These are phyloP conservation scores for Uropetala carovei DNA, from an alignment of 2,888 invertebrate genomes.

Conservation along the genomic window DNA sequence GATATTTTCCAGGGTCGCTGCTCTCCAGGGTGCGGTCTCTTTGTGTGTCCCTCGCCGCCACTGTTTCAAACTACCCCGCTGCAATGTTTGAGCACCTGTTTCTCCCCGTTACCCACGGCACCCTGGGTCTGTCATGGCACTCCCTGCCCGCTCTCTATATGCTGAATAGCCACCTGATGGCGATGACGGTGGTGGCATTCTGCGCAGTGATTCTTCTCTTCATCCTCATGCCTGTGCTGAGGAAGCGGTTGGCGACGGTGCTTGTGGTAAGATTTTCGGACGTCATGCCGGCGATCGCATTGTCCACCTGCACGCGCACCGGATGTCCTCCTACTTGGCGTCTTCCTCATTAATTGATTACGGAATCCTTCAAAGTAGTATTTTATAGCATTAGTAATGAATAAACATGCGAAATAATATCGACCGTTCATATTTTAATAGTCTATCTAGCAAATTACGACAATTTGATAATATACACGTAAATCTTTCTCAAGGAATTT, in stretches of 20 bases:
- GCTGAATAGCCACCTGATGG: constrained; percentile 25
- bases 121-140: constrained; percentile 1
- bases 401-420: no score
- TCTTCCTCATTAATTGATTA: not conserved
- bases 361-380: not conserved
- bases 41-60: not conserved
- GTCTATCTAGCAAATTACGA: no score
- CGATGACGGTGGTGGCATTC: not conserved
- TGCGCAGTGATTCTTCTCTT: not conserved
- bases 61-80: not conserved
- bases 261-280: constrained; percentile 2
- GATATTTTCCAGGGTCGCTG: not conserved
- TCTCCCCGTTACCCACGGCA: constrained; percentile 1
- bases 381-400: no score
- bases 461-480: no score
- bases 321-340: not conserved
- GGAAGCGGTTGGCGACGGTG: not conserved
- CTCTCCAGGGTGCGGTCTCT: not conserved
- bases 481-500: no score
- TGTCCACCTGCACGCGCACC: not conserved
- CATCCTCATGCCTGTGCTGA: not conserved
- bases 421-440: no score
- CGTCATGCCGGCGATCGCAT: not conserved
- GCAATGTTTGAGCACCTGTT: constrained; percentile 17
- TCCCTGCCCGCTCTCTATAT: not conserved